Percentiles rank a stretch among this genome's conserved stretches.
Conservation (phyloP, 2,888 invertebrate species). For the Erebia ligea region DNA sequence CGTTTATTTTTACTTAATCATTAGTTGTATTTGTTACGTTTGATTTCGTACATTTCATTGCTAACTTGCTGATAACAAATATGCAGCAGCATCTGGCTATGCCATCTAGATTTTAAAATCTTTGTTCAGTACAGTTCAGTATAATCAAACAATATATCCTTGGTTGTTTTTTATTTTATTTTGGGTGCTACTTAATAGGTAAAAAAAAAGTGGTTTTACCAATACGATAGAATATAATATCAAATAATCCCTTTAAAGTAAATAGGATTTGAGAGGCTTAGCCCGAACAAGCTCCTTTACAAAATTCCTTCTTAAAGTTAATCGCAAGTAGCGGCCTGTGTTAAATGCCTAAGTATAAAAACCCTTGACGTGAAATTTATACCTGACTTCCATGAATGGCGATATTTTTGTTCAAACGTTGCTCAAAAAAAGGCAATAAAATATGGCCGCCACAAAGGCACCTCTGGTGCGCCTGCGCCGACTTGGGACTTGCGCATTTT, state of each 20-base stretch:
- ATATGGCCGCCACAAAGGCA: constrained; percentile 78
- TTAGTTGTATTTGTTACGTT: too few relatives aligned
- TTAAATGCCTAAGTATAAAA: constrained; percentile 56
- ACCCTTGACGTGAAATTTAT: constrained; percentile 67
- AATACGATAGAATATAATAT: constrained; percentile 6
- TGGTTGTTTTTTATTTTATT: too few relatives aligned
- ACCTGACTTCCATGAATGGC: constrained; percentile 79
- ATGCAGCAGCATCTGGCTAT: too few relatives aligned
- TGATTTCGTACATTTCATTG: too few relatives aligned
- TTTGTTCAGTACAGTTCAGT: too few relatives aligned
- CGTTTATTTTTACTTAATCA: too few relatives aligned
- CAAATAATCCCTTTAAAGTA: constrained; percentile 6
- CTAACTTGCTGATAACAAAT: too few relatives aligned
- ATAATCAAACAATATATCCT: too few relatives aligned
- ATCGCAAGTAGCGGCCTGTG: constrained; percentile 53
- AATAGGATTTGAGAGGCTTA: constrained; percentile 20
- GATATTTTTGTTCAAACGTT: constrained; percentile 69
- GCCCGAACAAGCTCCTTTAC: constrained; percentile 18
- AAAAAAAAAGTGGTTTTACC: not conserved
- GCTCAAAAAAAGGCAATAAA: constrained; percentile 70
- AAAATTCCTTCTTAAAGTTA: constrained; percentile 43
- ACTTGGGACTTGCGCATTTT: constrained; percentile 71
- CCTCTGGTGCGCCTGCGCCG: constrained; percentile 71
- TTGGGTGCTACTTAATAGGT: too few relatives aligned
- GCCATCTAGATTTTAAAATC: too few relatives aligned